Base-by-base conservation (phyloP, 2,797 vertebrate genomes). In the Esox lucius region DNA sequence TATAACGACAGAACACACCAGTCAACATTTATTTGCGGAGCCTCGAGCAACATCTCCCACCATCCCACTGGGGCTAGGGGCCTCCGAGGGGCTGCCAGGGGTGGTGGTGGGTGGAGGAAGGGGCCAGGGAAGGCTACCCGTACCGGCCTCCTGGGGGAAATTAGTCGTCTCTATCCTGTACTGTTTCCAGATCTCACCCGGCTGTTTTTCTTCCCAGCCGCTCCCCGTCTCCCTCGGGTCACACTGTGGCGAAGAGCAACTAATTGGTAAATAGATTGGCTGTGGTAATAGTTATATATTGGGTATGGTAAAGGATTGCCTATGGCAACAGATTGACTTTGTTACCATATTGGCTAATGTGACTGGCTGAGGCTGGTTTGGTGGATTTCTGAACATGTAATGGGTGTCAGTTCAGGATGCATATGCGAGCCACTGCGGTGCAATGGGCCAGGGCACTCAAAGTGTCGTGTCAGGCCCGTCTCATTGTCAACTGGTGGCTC, bases 111-210 rank as follows among this genome's bases (percentile, higher is more conserved):
- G 69, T 68, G 31, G 75, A 78, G 48, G 61, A 11, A 13, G 24
- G 5, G 6, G 4, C 22, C 31, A 79, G 80, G 3, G 4, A 66
- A 31, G 64, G 17, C 17, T 68, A 65, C 59, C 75, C 49, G 4
- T 79, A 62, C 77, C 74, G 80, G 80, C 81, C 84, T 91, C 90
- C 91, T 90, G 84, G 88, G 92, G 92, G 93, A 94, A 93, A 93
- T 92, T 91, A 91, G 82, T 82, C 53, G 78, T 81, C 83, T 87
- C 86, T 88, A 86, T 82, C 86, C 81, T 61, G 82, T 80, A 79
- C 79, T 9, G 76, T 87, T 80, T 88, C 81, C 77, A 76, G 83
- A 84, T 87, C 78, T 70, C 5, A 78, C 83, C 86, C 83, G 87
- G 83, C 85, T 91, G 90, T 86, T 88, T 88, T 82, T 79, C 79